Base-by-base conservation (phyloP, 2,113 vertebrate genomes). In the Antennarius striatus region DNA sequence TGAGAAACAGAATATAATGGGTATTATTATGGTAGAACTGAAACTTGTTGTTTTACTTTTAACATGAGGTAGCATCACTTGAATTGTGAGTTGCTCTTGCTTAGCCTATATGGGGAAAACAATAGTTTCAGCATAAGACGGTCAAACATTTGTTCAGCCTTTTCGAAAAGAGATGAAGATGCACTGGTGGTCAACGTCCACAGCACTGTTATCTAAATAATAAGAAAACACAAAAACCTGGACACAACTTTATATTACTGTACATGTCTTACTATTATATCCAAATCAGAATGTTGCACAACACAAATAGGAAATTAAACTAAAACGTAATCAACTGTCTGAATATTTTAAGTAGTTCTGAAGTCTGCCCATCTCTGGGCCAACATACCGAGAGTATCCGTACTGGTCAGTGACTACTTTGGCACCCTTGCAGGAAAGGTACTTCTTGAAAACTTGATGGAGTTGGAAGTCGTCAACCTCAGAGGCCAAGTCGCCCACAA, bases 391-490 rank as follows among this genome's bases (percentile, higher is more conserved):
- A 63, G 95, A 96, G 90, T 95, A 95, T 68, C 95, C 95, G 8
- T 94, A 93, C 63, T 94, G 91, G 80, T 96, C 95, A 10, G 94
- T 95, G 72, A 96, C 95, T 81, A 96, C 95, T 93, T 96, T 96
- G 88, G 93, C 95, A 81, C 94, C 95, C 87, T 95, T 94, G 91
- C 95, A 96, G 43, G 95, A 95, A 10, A 94, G 86, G 28, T 94
- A 96, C 63, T 95, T 95, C 92, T 96, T 96, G 90, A 96, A 96
- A 88, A 94, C 95, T 70, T 96, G 94, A 88, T 93, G 95, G 11
- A 96, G 95, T 86, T 96, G 94, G 80, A 92, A 95, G 82, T 96
- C 95, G 56, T 96, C 94, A 69, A 96, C 94, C 78, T 96, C 95
- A 60, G 95, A 92, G 66, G 95, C 94, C 81, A 96, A 90, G 70